Evolutionary conservation across 53 echinoderm and acorn worm species (phyloP), one percentile per base, ranked within the genome.

Genomic region (Temnopleurus reevesii): DNA sequence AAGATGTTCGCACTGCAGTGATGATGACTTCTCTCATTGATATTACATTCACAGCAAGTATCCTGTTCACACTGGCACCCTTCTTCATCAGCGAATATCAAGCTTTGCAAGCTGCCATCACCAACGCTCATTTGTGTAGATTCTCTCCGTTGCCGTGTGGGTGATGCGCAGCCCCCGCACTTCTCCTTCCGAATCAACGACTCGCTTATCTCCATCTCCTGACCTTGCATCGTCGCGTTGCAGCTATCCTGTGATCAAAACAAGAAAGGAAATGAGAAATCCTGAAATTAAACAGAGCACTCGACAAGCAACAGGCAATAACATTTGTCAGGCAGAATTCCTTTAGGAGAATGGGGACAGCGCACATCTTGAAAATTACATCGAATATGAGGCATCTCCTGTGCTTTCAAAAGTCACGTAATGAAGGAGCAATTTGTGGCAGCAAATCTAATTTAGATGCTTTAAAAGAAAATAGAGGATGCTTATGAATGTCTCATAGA

Each of bases 371-470:
- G 71, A 71, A 41, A 71, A 71, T 71, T 71, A 71, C n/a, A 8
- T 41, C n/a, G 19, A 19, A 41, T 71, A 36, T 41, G 71, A 71
- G 71, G 28, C 71, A 71, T 71, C 71, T 23, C 38, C 71, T 71
- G n/a, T 71, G 36, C 71, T 41, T 12, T 23, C 6, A 71, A 8
- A 41, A 19, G 21, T 5, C 8, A 38, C 21, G 71, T 8, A 71
- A 71, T 71, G 71, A 71, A 36, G 36, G 71, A 41, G 30, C 79
- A 79, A 79, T 79, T 49, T 79, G 79, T 43, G 49, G 47, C 51
- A 47, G 79, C 46, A 79, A 79, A 83, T 83, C 83, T 55, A 83
- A 83, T 83, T 83, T 83, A 56, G 34, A 53, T 56, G 57, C 26
- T 79, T 49, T 49, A 49, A 17, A 46, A 79, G 28, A 26, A 79